Base-by-base conservation (phyloP, 2,888 invertebrate genomes). In the Lymantria monacha region DNA sequence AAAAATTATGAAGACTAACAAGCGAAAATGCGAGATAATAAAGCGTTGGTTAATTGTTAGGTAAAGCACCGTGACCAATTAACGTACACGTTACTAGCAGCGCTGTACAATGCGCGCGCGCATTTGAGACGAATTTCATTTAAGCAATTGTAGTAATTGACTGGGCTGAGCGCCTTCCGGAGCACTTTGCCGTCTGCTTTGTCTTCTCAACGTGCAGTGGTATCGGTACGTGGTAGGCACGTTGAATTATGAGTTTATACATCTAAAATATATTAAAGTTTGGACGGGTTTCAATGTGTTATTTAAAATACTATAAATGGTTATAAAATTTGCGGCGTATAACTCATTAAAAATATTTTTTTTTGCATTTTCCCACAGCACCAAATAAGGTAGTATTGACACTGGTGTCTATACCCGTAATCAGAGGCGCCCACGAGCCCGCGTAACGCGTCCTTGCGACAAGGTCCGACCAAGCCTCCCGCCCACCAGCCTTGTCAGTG, bases 31-130 rank as follows among this genome's bases (percentile, higher is more conserved):
- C 63, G 69, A 63, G 64, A 74, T 72, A 74, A 75, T 76, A 76
- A 71, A 76, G 64, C 63, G 72, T 67, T 61, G 62, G 72, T 75
- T 83, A 83, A 83, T 84, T 83, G 82, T 81, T 85, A 87, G 81
- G 88, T 88, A 86, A 77, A 84, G 80, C 83, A 87, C 83, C 90
- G 87, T 88, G 87, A 86, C 90, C 88, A 89, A 89, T 89, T 89
- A 88, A 79, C 79, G 82, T 68, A 56, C 57, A 69, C 69, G 69
- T 65, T 73, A 73, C 73, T 64, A 59, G 68, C 62, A 68, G 73
- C 62, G 67, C 66, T 61, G 72, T 72, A 70, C 74, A 73, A 72
- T 71, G 74, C 76, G 78, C 75, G 71, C 59, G 76, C 72, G 72
- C 76, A 78, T 76, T 74, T 74, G 79, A 86, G 85, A 85, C 86